Conservation (phyloP, 2,888 invertebrate species). For the Dorcus parallelipipedus region DNA sequence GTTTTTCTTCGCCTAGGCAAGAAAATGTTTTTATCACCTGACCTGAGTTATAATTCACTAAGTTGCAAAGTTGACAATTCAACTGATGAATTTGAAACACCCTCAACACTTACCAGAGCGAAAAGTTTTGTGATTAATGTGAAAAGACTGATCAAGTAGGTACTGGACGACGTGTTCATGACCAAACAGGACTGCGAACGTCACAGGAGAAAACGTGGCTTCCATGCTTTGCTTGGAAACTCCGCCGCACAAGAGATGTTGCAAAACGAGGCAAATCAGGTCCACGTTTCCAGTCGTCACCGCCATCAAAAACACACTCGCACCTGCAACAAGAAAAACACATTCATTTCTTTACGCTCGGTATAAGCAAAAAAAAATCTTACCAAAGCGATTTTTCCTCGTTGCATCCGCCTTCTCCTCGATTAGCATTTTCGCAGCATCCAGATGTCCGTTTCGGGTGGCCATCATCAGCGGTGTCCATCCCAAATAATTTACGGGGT, state of each 20-base stretch:
- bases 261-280: slow-evolving; percentile 35
- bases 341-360: too few species aligned
- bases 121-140: slow-evolving; percentile 25
- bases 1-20: too few species aligned
- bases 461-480: slow-evolving; percentile 49
- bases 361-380: slow-evolving; percentile 11
- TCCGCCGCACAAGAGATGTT: slow-evolving; percentile 40
- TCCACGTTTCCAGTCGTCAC: slow-evolving; percentile 39
- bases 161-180: slow-evolving; percentile 36
- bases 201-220: slow-evolving; percentile 37
- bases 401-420: slow-evolving; percentile 40
- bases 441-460: slow-evolving; percentile 36
- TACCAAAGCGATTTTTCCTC: slow-evolving; percentile 41
- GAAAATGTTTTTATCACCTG: too few species aligned
- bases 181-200: slow-evolving; percentile 38
- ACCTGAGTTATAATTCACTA: too few species aligned
- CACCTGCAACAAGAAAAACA: slow-evolving; percentile 31
- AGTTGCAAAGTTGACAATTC: too few species aligned
- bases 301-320: slow-evolving; percentile 39
- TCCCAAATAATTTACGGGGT: slow-evolving; percentile 41
- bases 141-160: slow-evolving; percentile 36
- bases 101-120: slow-evolving; percentile 26
- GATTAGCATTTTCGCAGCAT: slow-evolving; percentile 36
- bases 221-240: slow-evolving; percentile 41
- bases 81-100: background rate